Percentiles rank a stretch among this genome's conserved stretches.
phyloP scores from a whole-genome alignment of 37 sponge, comb jelly and placozoan genomes.

The Halichondria panicea region DNA sequence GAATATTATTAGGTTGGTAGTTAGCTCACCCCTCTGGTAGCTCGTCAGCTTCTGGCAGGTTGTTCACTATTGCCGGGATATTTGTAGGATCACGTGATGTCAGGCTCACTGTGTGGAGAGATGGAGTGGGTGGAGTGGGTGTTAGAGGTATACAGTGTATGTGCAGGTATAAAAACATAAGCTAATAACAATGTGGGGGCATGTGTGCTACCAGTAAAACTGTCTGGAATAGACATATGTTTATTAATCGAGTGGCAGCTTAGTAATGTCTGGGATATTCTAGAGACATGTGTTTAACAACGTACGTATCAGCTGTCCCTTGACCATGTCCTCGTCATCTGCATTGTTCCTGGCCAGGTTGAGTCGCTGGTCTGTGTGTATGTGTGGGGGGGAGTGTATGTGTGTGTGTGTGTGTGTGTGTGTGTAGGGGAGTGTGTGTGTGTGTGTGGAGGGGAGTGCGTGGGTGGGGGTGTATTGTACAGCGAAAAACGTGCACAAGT shows the following conservation, averaged over 20 bases:
- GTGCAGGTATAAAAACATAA: background rate
- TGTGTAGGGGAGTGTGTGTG: too few species aligned
- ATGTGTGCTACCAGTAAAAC: background rate
- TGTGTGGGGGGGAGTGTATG: too few species aligned
- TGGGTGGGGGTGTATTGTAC: too few species aligned
- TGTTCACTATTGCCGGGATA: conserved; percentile 7
- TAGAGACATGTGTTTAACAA: too few species aligned
- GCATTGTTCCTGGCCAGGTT: conserved; percentile 66
- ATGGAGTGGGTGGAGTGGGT: background rate
- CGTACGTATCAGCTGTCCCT: conserved; percentile 77
- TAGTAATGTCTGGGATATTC: background rate
- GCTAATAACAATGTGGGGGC: background rate
- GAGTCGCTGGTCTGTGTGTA: conserved; percentile 81
- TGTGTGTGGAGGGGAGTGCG: too few species aligned
- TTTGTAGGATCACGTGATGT: conserved; percentile 62
- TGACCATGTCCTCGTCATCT: conserved; percentile 68
- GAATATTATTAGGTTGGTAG: background rate
- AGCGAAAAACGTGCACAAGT: too few species aligned
- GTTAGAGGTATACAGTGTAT: background rate
- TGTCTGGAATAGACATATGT: background rate
- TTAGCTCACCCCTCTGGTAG: conserved; percentile 90
- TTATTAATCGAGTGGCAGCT: too few species aligned
- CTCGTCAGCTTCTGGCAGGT: conserved; percentile 49
- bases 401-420: too few species aligned
- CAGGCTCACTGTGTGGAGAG: conserved; percentile 56